Evolutionary conservation across 2,888 invertebrate genomes (phyloP), one percentile per base, ranked within the genome.

Genomic region (Orchestes rusci): DNA sequence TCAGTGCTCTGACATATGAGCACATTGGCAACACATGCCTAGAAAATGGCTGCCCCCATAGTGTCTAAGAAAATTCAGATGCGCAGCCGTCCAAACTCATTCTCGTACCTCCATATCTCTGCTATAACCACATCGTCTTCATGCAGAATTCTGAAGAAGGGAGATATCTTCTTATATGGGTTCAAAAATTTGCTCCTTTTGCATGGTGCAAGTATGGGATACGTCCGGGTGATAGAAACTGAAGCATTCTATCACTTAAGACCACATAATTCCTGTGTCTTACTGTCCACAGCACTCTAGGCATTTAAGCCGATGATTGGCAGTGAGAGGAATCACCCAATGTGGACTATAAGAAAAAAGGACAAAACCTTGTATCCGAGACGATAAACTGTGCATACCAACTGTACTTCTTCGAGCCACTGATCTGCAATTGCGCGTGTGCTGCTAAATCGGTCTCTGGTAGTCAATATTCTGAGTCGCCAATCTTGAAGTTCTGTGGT

Each of bases 191-290:
- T n/a, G n/a, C n/a, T n/a, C n/a, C n/a, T n/a, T n/a, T n/a, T n/a
- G n/a, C n/a, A n/a, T n/a, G n/a, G n/a, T n/a, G n/a, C n/a, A n/a
- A n/a, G n/a, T n/a, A n/a, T n/a, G n/a, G n/a, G n/a, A n/a, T n/a
- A n/a, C n/a, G n/a, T n/a, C n/a, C n/a, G n/a, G n/a, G n/a, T n/a
- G n/a, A n/a, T n/a, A n/a, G n/a, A n/a, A n/a, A n/a, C n/a, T n/a
- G n/a, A n/a, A n/a, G n/a, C n/a, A n/a, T n/a, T 29, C 15, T 16
- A 19, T 43, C 39, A 32, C 33, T 42, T 19, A 44, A 44, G 19
- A 32, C 32, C 13, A 30, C 32, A 1, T 16, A 19, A 31, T 42
- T 17, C 39, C 44, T 33, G 40, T 44, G 39, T 17, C 13, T 32
- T 20, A 13, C 16, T 33, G 32, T 40, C 32, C 29, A 18, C 27